Percentiles rank a stretch among this genome's conserved stretches.
Conservation (phyloP, 2,797 vertebrate genomes). For the Lerista edwardsae region DNA sequence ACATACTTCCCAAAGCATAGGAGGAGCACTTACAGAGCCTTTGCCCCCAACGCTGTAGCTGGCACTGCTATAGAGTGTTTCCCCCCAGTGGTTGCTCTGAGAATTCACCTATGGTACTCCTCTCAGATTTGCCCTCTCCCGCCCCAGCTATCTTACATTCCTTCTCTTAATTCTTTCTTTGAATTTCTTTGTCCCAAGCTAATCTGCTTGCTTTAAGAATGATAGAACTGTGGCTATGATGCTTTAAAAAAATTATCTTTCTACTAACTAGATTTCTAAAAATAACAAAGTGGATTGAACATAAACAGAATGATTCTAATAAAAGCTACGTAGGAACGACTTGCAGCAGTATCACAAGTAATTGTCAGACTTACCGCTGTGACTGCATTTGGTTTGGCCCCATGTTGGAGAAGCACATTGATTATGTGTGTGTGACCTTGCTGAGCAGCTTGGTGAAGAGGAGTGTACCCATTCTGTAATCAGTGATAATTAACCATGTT, state of each 20-base stretch:
- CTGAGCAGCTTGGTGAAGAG: constrained; percentile 97
- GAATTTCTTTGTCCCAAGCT: not conserved
- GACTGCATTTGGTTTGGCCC: constrained; percentile 93
- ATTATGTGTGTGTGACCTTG: constrained; percentile 99
- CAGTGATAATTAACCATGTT: fast-evolving
- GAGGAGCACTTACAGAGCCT: no score
- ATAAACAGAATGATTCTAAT: not conserved
- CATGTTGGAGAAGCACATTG: constrained; percentile 90
- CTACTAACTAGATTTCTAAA: not conserved
- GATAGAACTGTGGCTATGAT: no score
- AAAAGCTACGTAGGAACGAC: not conserved
- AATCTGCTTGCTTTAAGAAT: not conserved
- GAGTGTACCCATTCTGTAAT: constrained; percentile 93
- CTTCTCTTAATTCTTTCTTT: no score
- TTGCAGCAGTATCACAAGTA: not conserved
- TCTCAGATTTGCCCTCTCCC: not conserved
- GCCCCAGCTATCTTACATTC: not conserved
- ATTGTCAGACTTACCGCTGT: constrained; percentile 83
- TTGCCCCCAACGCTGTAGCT: no score
- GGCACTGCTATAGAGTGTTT: not conserved
- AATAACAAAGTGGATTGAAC: not conserved
- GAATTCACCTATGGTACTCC: not conserved
- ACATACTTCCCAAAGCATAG: no score
- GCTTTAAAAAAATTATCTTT: not conserved
- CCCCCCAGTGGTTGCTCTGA: not conserved